phyloP scores from a whole-genome alignment of 2,113 vertebrate genomes.

The Eleginops maclovinus region DNA sequence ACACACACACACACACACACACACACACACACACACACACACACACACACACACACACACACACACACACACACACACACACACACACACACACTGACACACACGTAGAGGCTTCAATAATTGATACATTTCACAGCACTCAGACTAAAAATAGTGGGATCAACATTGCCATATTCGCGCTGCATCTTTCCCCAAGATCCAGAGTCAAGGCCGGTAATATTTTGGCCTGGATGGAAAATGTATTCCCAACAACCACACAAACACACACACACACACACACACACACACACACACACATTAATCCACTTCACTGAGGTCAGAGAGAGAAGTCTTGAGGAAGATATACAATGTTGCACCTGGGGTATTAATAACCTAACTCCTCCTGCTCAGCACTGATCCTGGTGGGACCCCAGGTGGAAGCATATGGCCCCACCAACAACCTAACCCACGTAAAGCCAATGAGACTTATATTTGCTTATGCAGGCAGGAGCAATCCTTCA shows the following conservation, averaged over 20 bases:
- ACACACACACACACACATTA: slow-evolving; percentile 48
- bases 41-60: not conserved
- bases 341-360: slow-evolving; percentile 44
- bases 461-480: slow-evolving; percentile 57
- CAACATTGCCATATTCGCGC: slow-evolving; percentile 45
- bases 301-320: slow-evolving; percentile 41
- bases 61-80: not conserved
- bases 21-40: no score
- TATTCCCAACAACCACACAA: not conserved
- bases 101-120: slow-evolving; percentile 56
- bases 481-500: slow-evolving; percentile 50
- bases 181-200: slow-evolving; percentile 7
- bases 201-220: not conserved
- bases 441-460: slow-evolving; percentile 57
- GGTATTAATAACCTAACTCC: slow-evolving; percentile 73
- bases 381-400: slow-evolving; percentile 72
- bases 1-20: not conserved
- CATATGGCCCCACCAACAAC: slow-evolving; percentile 75
- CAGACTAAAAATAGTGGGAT: slow-evolving; percentile 69
- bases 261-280: no score
- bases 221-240: not conserved
- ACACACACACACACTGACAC: no score
- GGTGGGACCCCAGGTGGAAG: slow-evolving; percentile 62
- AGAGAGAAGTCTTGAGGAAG: slow-evolving; percentile 18
- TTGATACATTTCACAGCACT: slow-evolving; percentile 68